A percentile compares a stretch with the other conserved stretches of the same genome.
phyloP scores from a whole-genome alignment of 2,888 invertebrate genomes.

The Tanytarsus gracilentus region DNA sequence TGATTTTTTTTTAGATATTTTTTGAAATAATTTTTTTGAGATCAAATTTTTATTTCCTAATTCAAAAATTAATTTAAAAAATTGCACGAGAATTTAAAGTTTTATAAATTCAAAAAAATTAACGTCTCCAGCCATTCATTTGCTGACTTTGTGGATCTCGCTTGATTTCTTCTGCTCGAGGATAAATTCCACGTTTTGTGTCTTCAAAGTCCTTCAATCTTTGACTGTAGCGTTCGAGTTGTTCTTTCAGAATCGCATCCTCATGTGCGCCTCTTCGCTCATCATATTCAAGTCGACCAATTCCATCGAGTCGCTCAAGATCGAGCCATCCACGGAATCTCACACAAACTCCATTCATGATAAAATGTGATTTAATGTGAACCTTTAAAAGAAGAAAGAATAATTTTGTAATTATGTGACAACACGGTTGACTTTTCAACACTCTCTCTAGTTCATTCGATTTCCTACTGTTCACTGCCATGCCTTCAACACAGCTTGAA shows the following conservation, averaged over 20 bases:
- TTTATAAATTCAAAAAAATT: not conserved
- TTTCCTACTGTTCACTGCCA: not conserved
- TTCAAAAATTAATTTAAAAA: not conserved
- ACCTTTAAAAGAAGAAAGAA: constrained; percentile 58
- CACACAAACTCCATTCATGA: constrained; percentile 98
- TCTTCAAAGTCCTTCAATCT: constrained; percentile 22
- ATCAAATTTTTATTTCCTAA: not conserved
- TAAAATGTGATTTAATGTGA: constrained; percentile 85
- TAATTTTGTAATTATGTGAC: constrained; percentile 13
- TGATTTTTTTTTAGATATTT: not conserved
- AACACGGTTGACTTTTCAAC: not conserved
- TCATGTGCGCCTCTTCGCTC: constrained; percentile 86
- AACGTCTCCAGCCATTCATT: constrained; percentile 24
- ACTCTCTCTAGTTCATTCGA: not conserved
- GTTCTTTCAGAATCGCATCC: constrained; percentile 78
- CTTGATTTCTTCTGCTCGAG: constrained; percentile 9
- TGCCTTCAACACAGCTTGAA: constrained; percentile 2
- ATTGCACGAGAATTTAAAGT: constrained; percentile 16
- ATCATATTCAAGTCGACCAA: constrained; percentile 86
- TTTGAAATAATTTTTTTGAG: not conserved
- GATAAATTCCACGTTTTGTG: constrained; percentile 20
- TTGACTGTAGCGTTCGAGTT: constrained; percentile 74
- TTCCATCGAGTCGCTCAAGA: constrained; percentile 84
- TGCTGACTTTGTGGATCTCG: not conserved
- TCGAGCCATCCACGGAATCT: constrained; percentile 93